Percentiles rank a stretch among this genome's conserved stretches.
These are phyloP conservation scores for Eupeodes corollae DNA, from an alignment of 1,140 invertebrate species.

Conservation along the genomic window DNA sequence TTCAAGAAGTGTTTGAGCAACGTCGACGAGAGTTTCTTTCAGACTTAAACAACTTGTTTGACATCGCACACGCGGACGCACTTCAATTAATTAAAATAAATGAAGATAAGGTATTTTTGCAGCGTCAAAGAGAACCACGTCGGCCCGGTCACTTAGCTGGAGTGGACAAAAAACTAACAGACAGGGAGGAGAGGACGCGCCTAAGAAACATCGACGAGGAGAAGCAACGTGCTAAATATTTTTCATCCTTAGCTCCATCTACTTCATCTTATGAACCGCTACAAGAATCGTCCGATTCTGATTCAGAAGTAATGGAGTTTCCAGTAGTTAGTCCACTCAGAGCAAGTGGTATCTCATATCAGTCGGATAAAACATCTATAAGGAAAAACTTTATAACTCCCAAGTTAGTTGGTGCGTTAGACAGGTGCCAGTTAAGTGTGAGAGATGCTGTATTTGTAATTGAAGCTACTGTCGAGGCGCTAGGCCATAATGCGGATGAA, in stretches of 20 bases:
- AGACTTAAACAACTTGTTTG: background rate
- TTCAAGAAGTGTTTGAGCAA: too few species aligned
- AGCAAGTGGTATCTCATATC: too few species aligned
- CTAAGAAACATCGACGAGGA: too few species aligned
- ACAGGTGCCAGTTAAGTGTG: slow-evolving; percentile 4
- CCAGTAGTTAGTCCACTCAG: too few species aligned
- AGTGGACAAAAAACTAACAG: background rate
- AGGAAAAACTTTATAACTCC: slow-evolving; percentile 2
- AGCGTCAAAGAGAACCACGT: slow-evolving; percentile 11
- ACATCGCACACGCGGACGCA: slow-evolving; percentile 10
- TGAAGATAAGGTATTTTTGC: slow-evolving; percentile 12
- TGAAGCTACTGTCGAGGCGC: background rate
- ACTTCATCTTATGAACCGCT: background rate
- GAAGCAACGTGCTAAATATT: slow-evolving; percentile 6
- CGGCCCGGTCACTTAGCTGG: background rate
- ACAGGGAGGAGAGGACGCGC: background rate
- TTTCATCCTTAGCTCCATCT: slow-evolving; percentile 1
- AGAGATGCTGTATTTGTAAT: slow-evolving; percentile 2
- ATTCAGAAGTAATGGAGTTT: too few species aligned
- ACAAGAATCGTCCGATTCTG: too few species aligned
- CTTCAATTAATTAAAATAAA: too few species aligned
- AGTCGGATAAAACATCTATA: background rate
- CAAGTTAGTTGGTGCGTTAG: slow-evolving; percentile 5
- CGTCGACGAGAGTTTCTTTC: too few species aligned
- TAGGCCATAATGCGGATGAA: background rate